A percentile compares a stretch with the other conserved stretches of the same genome.
These are phyloP conservation scores for Pterois miles DNA, from an alignment of 2,797 vertebrate species.

Conservation along the genomic window DNA sequence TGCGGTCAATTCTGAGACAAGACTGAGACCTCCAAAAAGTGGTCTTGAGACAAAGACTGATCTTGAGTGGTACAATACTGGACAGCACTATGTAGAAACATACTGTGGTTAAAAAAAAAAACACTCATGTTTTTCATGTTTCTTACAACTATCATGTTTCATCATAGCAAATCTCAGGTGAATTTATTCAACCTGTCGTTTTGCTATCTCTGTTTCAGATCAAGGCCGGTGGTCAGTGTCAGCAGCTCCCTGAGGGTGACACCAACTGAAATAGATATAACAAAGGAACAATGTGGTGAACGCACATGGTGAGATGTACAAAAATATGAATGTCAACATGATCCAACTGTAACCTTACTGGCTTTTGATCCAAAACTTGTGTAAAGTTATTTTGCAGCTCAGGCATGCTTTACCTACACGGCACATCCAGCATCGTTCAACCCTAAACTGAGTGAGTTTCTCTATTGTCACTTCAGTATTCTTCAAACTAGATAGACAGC, in stretches of 20 bases:
- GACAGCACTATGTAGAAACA: background rate
- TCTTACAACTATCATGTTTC: background rate
- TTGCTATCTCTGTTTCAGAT: conserved; percentile 70
- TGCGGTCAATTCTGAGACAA: too few relatives aligned
- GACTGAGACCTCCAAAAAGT: too few relatives aligned
- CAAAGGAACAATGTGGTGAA: conserved; percentile 76
- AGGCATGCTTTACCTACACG: conserved; percentile 89
- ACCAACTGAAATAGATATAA: conserved; percentile 85
- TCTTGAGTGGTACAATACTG: too few relatives aligned
- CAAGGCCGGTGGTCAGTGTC: conserved; percentile 90
- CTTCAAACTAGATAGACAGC: too few relatives aligned
- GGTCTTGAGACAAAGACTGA: too few relatives aligned
- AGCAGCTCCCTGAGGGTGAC: conserved; percentile 81
- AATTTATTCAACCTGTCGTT: background rate
- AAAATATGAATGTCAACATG: background rate
- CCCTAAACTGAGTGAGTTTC: conserved; percentile 88
- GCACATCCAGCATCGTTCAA: conserved; percentile 83
- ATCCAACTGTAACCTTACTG: background rate
- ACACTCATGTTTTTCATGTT: background rate
- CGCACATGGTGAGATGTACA: conserved; percentile 67
- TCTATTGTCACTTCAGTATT: background rate
- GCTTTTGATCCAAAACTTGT: conserved; percentile 9
- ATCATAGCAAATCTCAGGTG: too few relatives aligned
- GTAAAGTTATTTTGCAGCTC: conserved; percentile 81
- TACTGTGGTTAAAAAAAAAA: background rate